Conservation (phyloP, 2,797 vertebrate genomes). For the Micrastur ruficollis region DNA sequence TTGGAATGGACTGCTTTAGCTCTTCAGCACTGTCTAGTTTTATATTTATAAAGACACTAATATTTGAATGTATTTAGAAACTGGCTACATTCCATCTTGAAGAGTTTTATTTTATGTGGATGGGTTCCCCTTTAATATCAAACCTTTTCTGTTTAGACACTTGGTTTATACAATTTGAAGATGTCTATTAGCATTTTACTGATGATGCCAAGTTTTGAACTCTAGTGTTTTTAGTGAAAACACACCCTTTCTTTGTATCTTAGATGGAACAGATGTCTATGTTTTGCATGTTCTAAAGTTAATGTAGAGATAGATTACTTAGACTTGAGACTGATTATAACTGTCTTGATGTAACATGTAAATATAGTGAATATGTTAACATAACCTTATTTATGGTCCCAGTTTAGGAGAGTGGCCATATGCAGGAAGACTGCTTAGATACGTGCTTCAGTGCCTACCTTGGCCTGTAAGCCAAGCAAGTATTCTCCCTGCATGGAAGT, state of each 20-base stretch:
- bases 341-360: not conserved
- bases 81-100: constrained; percentile 68
- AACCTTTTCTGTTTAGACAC: not conserved
- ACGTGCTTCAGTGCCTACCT: not conserved
- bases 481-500: not conserved
- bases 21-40: not conserved
- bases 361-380: not conserved
- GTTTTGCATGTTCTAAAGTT: constrained; percentile 5
- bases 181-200: not conserved
- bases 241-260: not conserved
- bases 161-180: not conserved
- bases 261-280: not conserved
- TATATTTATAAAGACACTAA: constrained; percentile 20
- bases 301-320: not conserved
- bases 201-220: not conserved
- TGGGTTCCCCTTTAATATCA: not conserved
- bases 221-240: not conserved
- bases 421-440: not conserved
- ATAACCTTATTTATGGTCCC: not conserved
- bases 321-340: not conserved
- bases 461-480: not conserved
- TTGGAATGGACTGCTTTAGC: constrained; percentile 2
- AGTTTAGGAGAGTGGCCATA: not conserved
- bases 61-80: constrained; percentile 44
- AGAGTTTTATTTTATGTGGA: constrained; percentile 16